phyloP scores from a whole-genome alignment of 2,113 vertebrate species.

The Takifugu flavidus region DNA sequence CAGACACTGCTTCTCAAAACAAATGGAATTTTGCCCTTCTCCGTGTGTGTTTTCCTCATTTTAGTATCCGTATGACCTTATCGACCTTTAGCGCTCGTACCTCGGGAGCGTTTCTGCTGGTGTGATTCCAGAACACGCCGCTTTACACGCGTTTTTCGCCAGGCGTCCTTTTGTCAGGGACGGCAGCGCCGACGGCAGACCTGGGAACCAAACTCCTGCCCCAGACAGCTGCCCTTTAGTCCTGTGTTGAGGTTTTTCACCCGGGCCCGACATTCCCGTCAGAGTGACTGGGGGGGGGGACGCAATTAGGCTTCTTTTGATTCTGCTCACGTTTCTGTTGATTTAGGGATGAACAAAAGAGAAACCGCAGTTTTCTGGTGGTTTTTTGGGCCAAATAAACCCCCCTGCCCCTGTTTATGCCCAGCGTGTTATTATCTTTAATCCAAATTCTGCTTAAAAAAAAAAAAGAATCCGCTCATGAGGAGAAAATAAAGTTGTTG shows the following conservation, averaged over 20 bases:
- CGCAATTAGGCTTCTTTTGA: conserved; percentile 5
- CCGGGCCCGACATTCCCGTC: conserved; percentile 6
- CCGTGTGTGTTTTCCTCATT: conserved; percentile 48
- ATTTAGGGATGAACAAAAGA: no score
- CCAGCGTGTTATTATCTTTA: no score
- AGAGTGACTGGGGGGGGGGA: conserved; percentile 4
- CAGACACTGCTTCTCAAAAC: conserved; percentile 64
- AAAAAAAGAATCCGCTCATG: no score
- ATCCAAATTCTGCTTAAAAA: no score
- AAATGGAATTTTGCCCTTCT: conserved; percentile 59
- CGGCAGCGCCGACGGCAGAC: conserved; percentile 28
- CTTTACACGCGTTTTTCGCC: conserved; percentile 1
- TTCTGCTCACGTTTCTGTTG: conserved; percentile 11
- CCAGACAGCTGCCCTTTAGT: conserved; percentile 21
- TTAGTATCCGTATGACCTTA: conserved; percentile 21
- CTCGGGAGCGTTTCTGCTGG: background rate
- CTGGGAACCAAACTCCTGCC: conserved; percentile 16
- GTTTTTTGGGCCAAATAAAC: no score
- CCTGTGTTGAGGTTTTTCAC: background rate
- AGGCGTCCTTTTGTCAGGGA: conserved; percentile 21
- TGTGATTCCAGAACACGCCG: conserved; percentile 6
- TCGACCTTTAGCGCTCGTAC: conserved; percentile 17
- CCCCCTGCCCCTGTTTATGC: no score
- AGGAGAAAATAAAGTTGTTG: no score
- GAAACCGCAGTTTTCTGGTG: no score